Base-by-base conservation (phyloP, 2,113 vertebrate genomes). In the Ammodytes marinus region DNA sequence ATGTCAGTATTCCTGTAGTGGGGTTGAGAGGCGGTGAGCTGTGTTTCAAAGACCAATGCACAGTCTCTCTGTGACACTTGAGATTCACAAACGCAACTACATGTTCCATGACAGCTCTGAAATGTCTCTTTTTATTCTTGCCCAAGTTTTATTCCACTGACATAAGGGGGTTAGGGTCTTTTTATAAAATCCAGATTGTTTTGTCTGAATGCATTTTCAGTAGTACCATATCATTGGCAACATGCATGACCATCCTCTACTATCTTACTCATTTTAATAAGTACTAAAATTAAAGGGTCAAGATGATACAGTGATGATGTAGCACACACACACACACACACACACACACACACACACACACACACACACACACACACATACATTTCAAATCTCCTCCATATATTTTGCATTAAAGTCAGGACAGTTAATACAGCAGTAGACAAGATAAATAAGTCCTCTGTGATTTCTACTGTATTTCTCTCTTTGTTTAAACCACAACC, bases 1-100 rank as follows among this genome's bases (percentile, higher is more conserved):
- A 95, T 95, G 94, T 94, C 95, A 95, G 90, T 91, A 87, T 87
- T 91, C 86, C 86, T 94, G 93, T 95, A 91, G 86, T 80, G 84
- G 86, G 78, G 65, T 47, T 78, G 63, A 52, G 77, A 74, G 81
- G 73, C 75, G 57, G 77, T 27, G 84, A 69, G 69, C 73, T 84
- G 72, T 85, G 67, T 90, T 89, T 87, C 86, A 84, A 79, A 88
- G 49, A 83, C 74, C 73, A 45, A 80, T 27, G 83, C 60, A 12
- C 85, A 50, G 79, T 74, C 86, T 92, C 86, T 92, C 85, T 47
- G 64, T 91, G 86, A 91, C 87, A 88, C 82, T 69, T 85, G 80
- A 89, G 87, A 82, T 88, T 83, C 85, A 86, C 69, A 83, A 84
- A 91, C 88, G 88, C 70, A 73, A 72, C 87, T 88, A 89, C 82